Evolutionary conservation across 2,888 invertebrate species (phyloP).

Genomic region (Leptothorax acervorum): DNA sequence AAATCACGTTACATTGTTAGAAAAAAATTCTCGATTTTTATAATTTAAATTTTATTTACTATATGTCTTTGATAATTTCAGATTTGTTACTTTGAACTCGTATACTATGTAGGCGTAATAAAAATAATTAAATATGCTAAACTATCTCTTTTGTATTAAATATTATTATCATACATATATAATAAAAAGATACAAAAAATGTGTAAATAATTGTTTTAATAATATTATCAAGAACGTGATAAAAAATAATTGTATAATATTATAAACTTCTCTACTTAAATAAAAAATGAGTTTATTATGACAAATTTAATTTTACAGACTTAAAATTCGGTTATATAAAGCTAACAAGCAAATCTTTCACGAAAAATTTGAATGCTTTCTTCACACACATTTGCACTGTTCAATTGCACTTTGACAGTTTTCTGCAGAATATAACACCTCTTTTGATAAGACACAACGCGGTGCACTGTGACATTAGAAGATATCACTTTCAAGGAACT

Average conservation of each 20-base stretch:
- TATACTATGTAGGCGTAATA: not conserved
- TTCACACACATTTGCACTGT: not conserved
- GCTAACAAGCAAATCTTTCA: not conserved
- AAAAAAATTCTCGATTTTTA: not conserved
- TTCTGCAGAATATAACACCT: not conserved
- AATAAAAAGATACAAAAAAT: not conserved
- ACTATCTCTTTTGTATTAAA: not conserved
- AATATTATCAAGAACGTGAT: not conserved
- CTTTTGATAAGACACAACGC: conserved; percentile 10
- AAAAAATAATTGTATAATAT: not conserved
- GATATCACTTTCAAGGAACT: not conserved
- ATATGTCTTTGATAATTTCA: not conserved
- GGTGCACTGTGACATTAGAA: not conserved
- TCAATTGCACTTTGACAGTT: conserved; percentile 8
- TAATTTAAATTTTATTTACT: not conserved
- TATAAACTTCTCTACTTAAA: not conserved
- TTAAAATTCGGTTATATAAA: not conserved
- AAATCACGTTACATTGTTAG: not conserved
- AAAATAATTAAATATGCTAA: not conserved
- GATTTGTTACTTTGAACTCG: not conserved
- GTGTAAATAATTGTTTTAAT: not conserved
- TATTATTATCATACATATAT: not conserved
- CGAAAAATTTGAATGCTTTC: not conserved
- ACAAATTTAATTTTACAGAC: not conserved
- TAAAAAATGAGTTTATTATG: not conserved